These are phyloP conservation scores for Serinus canaria DNA, from an alignment of 2,113 vertebrate genomes.

Conservation along the genomic window DNA sequence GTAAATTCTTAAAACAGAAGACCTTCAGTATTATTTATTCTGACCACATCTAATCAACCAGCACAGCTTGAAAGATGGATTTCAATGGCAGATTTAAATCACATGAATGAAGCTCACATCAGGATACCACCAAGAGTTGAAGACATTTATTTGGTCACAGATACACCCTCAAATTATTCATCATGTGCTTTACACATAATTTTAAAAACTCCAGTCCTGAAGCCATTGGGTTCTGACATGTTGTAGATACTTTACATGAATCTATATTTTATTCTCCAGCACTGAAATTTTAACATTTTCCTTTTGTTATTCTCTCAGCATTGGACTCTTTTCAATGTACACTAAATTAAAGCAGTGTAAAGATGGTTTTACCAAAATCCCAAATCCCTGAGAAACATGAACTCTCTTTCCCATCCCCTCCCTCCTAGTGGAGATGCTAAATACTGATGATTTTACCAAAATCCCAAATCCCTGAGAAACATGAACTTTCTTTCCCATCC, in stretches of 20 bases:
- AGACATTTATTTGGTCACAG: background rate
- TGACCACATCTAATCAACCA: background rate
- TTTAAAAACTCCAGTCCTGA: background rate
- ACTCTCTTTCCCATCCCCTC: background rate
- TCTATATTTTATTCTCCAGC: background rate
- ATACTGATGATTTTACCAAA: background rate
- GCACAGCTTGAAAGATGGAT: background rate
- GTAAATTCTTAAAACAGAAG: background rate
- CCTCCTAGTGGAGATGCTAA: background rate
- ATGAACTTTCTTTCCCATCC: background rate
- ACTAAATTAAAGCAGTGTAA: background rate
- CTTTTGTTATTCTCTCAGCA: background rate
- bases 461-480: background rate
- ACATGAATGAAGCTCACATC: background rate
- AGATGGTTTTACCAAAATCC: background rate
- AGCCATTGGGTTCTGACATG: background rate
- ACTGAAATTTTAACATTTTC: background rate
- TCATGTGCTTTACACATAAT: fast-evolving
- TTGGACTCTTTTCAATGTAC: background rate
- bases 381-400: background rate
- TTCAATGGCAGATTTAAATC: background rate
- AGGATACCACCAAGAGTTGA: background rate
- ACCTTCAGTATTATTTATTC: background rate
- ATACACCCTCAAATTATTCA: background rate
- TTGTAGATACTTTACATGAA: background rate